Conservation (phyloP, 2,113 vertebrate species). For the Semnopithecus entellus region DNA sequence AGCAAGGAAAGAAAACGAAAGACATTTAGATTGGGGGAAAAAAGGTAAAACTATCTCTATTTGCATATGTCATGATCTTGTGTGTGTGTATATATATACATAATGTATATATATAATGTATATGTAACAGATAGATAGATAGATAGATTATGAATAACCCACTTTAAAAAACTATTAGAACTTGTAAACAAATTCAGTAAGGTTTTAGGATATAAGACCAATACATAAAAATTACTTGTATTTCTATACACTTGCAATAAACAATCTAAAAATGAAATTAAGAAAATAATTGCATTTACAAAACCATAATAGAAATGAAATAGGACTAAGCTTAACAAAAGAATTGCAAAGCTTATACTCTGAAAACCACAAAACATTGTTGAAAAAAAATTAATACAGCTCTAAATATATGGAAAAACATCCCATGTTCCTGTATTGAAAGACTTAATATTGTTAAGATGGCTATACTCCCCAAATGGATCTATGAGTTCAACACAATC, state of each 20-base stretch:
- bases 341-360: neutral
- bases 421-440: neutral
- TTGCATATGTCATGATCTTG: neutral
- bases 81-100: neutral
- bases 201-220: neutral
- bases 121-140: too few relatives aligned
- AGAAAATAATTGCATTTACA: neutral
- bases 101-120: too few relatives aligned
- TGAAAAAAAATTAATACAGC: neutral
- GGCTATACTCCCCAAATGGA: neutral
- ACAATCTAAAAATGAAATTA: neutral
- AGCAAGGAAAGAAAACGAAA: neutral
- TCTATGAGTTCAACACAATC: neutral
- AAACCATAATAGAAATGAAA: neutral
- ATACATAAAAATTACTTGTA: neutral
- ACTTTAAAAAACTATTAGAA: neutral
- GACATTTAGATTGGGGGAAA: neutral
- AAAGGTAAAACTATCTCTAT: neutral
- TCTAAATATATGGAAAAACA: neutral
- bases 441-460: neutral
- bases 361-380: neutral
- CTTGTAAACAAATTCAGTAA: neutral
- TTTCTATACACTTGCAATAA: neutral
- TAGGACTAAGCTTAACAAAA: neutral
- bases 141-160: neutral